phyloP scores from a whole-genome alignment of 2,797 vertebrate genomes.

The Thalassophryne amazonica region DNA sequence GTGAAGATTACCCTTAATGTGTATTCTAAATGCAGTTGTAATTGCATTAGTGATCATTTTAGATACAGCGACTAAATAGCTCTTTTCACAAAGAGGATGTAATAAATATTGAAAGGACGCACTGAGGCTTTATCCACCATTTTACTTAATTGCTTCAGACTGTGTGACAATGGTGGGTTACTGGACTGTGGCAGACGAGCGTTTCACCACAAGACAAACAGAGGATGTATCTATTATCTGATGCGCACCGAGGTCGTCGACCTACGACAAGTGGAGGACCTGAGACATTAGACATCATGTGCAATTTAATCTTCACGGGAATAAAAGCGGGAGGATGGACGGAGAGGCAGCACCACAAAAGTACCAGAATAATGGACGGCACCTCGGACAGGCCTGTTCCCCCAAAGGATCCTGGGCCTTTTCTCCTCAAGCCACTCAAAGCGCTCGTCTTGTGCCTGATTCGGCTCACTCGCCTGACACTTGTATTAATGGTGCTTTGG shows the following conservation, averaged over 20 bases:
- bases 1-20: constrained; percentile 66
- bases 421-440: constrained; percentile 83
- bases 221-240: constrained; percentile 97
- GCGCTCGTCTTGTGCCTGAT: constrained; percentile 73
- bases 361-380: constrained; percentile 85
- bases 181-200: constrained; percentile 90
- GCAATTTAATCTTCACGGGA: constrained; percentile 99
- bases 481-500: constrained; percentile 93
- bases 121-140: constrained; percentile 80
- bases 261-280: constrained; percentile 87
- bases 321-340: constrained; percentile 74
- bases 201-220: constrained; percentile 76
- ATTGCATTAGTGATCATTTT: constrained; percentile 78
- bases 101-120: constrained; percentile 86
- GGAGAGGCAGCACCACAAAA: constrained; percentile 84
- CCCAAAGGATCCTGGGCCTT: constrained; percentile 85
- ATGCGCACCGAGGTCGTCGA: constrained; percentile 85
- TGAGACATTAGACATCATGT: constrained; percentile 93
- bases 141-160: constrained; percentile 97
- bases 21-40: constrained; percentile 77
- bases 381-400: constrained; percentile 73
- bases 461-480: constrained; percentile 91
- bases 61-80: constrained; percentile 76
- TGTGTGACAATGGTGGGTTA: constrained; percentile 88
- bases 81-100: constrained; percentile 72